phyloP scores from a whole-genome alignment of 2,888 invertebrate species.

The Drosophila cracens region DNA sequence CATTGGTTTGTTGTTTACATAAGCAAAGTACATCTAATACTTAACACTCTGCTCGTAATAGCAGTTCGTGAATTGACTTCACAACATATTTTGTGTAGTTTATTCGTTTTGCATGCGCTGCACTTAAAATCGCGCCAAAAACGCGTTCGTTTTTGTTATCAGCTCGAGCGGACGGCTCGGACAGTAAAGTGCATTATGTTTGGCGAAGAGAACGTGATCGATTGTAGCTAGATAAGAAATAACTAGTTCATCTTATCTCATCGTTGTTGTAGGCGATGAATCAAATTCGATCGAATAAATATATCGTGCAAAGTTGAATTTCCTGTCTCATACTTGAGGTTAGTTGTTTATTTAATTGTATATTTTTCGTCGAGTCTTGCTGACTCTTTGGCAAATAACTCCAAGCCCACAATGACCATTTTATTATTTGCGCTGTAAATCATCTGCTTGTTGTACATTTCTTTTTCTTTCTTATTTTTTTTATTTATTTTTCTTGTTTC shows the following conservation, averaged over 20 bases:
- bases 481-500: conserved; percentile 41
- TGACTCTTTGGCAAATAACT: conserved; percentile 67
- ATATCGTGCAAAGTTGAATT: conserved; percentile 58
- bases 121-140: conserved; percentile 27
- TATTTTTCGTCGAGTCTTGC: conserved; percentile 14
- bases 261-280: background rate
- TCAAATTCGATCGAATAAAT: conserved; percentile 11
- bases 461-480: conserved; percentile 26
- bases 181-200: conserved; percentile 19
- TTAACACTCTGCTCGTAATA: background rate
- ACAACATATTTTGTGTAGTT: background rate
- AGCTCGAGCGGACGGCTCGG: background rate
- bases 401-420: conserved; percentile 60
- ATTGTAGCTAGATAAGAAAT: conserved; percentile 33
- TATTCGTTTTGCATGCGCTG: background rate
- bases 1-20: conserved; percentile 57
- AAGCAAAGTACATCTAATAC: conserved; percentile 28
- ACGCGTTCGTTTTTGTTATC: conserved; percentile 18
- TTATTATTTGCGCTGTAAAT: conserved; percentile 70
- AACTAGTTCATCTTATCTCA: conserved; percentile 12
- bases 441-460: conserved; percentile 75
- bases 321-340: conserved; percentile 50
- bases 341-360: background rate
- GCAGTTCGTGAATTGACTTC: conserved; percentile 39
- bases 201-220: conserved; percentile 56